Conservation (phyloP, 2,113 vertebrate genomes). For the Tachysurus fulvidraco region DNA sequence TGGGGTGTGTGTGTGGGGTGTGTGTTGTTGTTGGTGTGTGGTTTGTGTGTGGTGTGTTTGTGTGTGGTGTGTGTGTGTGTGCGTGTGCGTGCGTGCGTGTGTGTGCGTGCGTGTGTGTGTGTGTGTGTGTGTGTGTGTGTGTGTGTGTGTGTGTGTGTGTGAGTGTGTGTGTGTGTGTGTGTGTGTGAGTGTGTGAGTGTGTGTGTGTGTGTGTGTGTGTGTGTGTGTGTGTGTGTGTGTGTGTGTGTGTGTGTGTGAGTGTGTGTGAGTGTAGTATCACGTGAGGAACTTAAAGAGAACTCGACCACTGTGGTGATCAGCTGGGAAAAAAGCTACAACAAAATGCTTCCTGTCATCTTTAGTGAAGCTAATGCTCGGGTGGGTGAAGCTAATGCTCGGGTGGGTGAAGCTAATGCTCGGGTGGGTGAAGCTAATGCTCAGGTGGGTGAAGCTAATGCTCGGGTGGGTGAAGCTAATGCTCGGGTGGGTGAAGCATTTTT, state of each 20-base stretch:
- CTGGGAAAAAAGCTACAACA: background rate
- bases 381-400: background rate
- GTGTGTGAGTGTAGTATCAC: too few species aligned
- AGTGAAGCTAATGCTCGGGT: background rate
- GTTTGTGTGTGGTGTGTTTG: too few species aligned
- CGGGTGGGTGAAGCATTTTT: background rate
- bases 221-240: conserved; percentile 18
- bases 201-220: conserved; percentile 44
- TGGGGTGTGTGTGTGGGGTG: too few species aligned
- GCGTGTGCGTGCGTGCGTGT: too few species aligned
- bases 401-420: background rate
- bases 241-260: too few species aligned
- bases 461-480: background rate
- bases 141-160: too few species aligned
- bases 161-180: conserved; percentile 36
- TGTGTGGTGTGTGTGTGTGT: too few species aligned
- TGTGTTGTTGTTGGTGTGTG: too few species aligned
- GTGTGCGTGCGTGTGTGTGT: too few species aligned
- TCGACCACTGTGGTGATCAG: background rate
- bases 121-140: too few species aligned
- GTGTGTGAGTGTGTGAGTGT: conserved; percentile 24
- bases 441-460: background rate
- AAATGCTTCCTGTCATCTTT: background rate
- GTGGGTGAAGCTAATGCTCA: background rate
- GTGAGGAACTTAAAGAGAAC: background rate